Percentiles rank a stretch among this genome's conserved stretches.
Conservation (phyloP, 1,140 invertebrate species). For the Periplaneta americana region DNA sequence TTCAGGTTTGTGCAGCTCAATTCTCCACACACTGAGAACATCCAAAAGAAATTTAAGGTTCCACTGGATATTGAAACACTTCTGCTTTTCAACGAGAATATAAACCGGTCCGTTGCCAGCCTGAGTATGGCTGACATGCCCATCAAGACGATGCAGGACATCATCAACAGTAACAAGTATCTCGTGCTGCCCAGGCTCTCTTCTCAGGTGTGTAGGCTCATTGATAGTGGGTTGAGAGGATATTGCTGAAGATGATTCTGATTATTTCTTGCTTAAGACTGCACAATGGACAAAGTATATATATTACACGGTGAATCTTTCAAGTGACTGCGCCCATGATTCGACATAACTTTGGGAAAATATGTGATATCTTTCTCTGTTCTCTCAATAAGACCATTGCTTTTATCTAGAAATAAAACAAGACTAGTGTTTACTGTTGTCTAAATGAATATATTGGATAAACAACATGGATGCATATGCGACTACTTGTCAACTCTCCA, state of each 20-base stretch:
- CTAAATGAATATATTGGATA: neutral
- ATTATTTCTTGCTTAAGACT: neutral
- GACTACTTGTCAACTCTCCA: neutral
- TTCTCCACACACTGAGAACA: slow-evolving; percentile 47
- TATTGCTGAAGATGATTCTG: neutral
- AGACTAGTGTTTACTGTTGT: too few species aligned
- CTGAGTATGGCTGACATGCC: slow-evolving; percentile 84
- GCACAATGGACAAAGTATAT: too few species aligned
- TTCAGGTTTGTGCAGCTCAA: slow-evolving; percentile 60
- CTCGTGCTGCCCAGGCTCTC: slow-evolving; percentile 83
- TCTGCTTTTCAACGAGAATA: slow-evolving; percentile 88
- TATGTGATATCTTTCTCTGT: too few species aligned
- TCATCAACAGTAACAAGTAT: slow-evolving; percentile 85
- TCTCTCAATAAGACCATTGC: too few species aligned
- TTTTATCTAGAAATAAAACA: too few species aligned
- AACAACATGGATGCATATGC: neutral
- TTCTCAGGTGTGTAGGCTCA: slow-evolving; percentile 65
- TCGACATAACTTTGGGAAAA: neutral
- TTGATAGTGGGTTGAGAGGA: neutral
- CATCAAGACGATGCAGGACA: slow-evolving; percentile 77
- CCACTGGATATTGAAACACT: slow-evolving; percentile 75
- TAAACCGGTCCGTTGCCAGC: slow-evolving; percentile 71
- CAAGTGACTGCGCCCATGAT: neutral
- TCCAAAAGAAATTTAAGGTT: slow-evolving; percentile 65
- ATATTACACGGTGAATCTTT: neutral